Base-by-base conservation (phyloP, 2,888 invertebrate genomes). In the Noctua janthina region DNA sequence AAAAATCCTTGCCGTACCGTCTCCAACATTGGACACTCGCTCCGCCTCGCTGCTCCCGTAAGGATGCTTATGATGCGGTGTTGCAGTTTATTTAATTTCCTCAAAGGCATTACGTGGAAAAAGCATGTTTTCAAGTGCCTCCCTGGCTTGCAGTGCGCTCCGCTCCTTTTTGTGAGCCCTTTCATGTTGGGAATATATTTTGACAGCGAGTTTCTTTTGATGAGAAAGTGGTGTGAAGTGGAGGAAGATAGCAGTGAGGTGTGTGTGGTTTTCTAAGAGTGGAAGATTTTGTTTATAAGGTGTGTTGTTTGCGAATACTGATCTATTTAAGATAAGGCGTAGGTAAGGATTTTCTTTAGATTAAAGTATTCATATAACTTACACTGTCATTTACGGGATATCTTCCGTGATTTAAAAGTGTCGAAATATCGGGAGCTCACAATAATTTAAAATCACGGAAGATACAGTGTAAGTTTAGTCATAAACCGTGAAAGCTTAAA, bases 81-180 rank as follows among this genome's bases (percentile, higher is more conserved):
- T 95, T 95, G 96, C 96, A 95, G 96, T 95, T 96, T 96, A 96
- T 96, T 96, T 96, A 96, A 96, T 96, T 96, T 96, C 93, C 96
- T 96, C 94, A 95, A 95, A 96, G 96, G 96, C 92, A 96, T 96
- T 95, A 95, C 95, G 93, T 93, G 94, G 95, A 95, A 96, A 95
- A 95, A 94, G 95, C 95, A 93, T 93, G 95, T 94, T 95, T 93
- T 94, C 92, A 93, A 95, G 95, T 93, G 94, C 91, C 92, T 88
- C 90, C 90, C 86, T 76, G 68, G 87, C 83, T 82, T 72, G 82
- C 77, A 80, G 80, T 77, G 74, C 74, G 59, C 72, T 72, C 73
- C 46, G 74, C 39, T 76, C 83, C 87, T 90, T 88, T 91, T 83
- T 88, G 88, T 84, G 67, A 71, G 80, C 83, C 86, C 88, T 90